Base-by-base conservation (phyloP, 2,888 invertebrate genomes). In the Agriopis marginaria region DNA sequence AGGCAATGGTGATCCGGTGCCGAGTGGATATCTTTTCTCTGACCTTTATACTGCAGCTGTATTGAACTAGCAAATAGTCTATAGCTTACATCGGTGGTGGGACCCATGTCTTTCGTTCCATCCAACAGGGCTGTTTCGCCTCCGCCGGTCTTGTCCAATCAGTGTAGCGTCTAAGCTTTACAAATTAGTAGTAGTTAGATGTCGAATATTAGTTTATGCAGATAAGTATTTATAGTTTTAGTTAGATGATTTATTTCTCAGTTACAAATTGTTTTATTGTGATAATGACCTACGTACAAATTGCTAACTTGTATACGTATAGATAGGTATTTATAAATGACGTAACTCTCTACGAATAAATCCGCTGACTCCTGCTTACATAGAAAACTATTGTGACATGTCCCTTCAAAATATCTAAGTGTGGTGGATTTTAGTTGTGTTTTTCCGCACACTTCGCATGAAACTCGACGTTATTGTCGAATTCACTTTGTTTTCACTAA, bases 131-230 rank as follows among this genome's bases (percentile, higher is more conserved):
- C 5, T 4, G 0, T 8, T 42, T 8, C 14, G 23, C 32, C 7
- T 32, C 12, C 58, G n/a, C 45, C 58, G 8, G 11, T 44, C 17
- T 58, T 10, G 17, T n/a, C 11, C 45, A 47, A 47, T 32, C 4
- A 58, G 45, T 1, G 45, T 56, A 42, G n/a, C 45, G 58, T 32
- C 32, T 60, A 65, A 58, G 66, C 60, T 69, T 72, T 67, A 71
- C 69, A 69, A 71, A 67, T 61, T 60, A 65, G 58, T 12, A 67
- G 51, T 70, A 70, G 66, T 71, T 66, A 71, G 68, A 49, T 54
- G 54, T 68, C 69, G 53, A 66, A 58, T 45, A 58, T 32, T 68
- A 64, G 68, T 50, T 50, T 49, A 60, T 58, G 45, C 56, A 56
- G 50, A 8, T 53, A 23, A 55, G 39, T 60, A 61, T 54, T 60